These are phyloP conservation scores for Chelonus insularis DNA, from an alignment of 1,140 invertebrate species.

Conservation along the genomic window DNA sequence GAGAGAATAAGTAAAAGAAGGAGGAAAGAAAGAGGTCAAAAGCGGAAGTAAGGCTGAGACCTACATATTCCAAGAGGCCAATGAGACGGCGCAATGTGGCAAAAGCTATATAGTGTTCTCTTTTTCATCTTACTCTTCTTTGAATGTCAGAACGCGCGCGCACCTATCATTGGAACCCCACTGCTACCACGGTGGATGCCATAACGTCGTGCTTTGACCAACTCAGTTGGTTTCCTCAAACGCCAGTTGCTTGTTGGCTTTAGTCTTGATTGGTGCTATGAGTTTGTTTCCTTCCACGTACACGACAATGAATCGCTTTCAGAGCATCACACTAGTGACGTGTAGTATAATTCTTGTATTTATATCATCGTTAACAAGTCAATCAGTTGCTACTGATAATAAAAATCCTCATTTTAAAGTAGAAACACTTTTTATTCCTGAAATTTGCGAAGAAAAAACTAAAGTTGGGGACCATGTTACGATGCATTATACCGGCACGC, in stretches of 20 bases:
- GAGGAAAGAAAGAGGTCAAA: conserved; percentile 31
- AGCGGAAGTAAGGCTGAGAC: conserved; percentile 42
- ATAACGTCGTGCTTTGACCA: conserved; percentile 21
- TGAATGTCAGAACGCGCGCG: neutral
- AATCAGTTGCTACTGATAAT: conserved; percentile 38
- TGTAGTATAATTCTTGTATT: conserved; percentile 33
- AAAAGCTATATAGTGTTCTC: conserved; percentile 31
- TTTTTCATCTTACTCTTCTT: neutral
- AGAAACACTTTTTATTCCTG: conserved; percentile 76
- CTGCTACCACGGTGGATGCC: conserved; percentile 22
- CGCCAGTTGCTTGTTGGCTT: conserved; percentile 47
- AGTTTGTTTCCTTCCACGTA: conserved; percentile 1
- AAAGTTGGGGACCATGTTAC: conserved; percentile 86
- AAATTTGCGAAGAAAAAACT: conserved; percentile 79
- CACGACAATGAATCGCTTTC: conserved; percentile 18
- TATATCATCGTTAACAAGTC: conserved; percentile 9
- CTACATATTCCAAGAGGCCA: conserved; percentile 57
- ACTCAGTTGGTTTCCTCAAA: conserved; percentile 34
- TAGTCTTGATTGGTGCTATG: conserved; percentile 27
- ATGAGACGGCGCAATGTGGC: conserved; percentile 62
- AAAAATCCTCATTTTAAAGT: conserved; percentile 70
- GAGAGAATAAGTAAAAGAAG: conserved; percentile 12
- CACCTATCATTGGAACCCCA: neutral
- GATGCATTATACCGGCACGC: conserved; percentile 92
- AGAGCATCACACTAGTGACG: conserved; percentile 27